These are phyloP conservation scores for Aphidoletes aphidimyza DNA, from an alignment of 2,888 invertebrate genomes.

Conservation along the genomic window DNA sequence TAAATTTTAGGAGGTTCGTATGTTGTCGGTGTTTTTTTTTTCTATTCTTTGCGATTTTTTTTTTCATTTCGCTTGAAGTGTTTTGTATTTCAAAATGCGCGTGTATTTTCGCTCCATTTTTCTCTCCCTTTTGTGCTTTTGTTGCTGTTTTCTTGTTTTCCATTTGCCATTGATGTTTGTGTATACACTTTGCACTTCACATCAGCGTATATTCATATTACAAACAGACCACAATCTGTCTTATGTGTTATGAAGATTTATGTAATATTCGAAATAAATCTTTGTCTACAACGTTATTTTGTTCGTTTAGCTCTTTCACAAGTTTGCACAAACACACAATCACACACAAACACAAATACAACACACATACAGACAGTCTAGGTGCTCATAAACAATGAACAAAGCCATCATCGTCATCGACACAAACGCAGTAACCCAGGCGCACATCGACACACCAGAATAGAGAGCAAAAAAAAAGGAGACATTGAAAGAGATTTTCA, in stretches of 20 bases:
- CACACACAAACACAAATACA: background rate
- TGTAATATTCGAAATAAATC: slow-evolving; percentile 47
- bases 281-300: slow-evolving; percentile 45
- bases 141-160: slow-evolving; percentile 11
- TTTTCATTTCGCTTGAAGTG: slow-evolving; percentile 27
- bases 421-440: background rate
- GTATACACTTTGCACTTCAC: slow-evolving; percentile 34
- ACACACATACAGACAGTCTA: too few species aligned
- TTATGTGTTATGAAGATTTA: slow-evolving; percentile 54
- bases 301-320: slow-evolving; percentile 45
- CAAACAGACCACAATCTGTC: slow-evolving; percentile 52
- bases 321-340: background rate
- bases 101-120: slow-evolving; percentile 48
- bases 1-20: slow-evolving; percentile 25
- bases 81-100: slow-evolving; percentile 10
- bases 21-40: background rate
- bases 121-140: background rate
- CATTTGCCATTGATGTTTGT: slow-evolving; percentile 3
- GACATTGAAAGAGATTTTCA: slow-evolving; percentile 28
- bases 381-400: slow-evolving; percentile 49
- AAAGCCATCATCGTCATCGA: slow-evolving; percentile 47
- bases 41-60: background rate
- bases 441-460: background rate
- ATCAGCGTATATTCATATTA: slow-evolving; percentile 25
- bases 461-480: background rate